phyloP scores from a whole-genome alignment of 1,140 invertebrate genomes.

The Bombyx mandarina region DNA sequence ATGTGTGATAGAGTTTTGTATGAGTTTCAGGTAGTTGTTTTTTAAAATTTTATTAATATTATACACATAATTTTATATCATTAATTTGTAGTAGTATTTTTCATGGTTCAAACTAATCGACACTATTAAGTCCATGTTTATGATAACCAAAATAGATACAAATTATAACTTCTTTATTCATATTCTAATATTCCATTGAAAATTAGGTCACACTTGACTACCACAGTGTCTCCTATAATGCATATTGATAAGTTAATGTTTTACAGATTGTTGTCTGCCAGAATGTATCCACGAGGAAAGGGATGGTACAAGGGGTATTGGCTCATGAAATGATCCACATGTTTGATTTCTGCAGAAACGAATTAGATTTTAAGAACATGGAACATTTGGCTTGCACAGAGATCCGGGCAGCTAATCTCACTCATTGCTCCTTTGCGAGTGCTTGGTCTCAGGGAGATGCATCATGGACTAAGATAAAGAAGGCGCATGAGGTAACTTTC shows the following conservation, averaged over 20 bases:
- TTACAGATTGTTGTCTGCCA: conserved; percentile 91
- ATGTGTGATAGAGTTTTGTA: no score
- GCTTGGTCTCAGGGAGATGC: conserved; percentile 84
- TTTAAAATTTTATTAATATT: no score
- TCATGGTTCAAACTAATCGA: no score
- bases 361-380: conserved; percentile 91
- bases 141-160: no score
- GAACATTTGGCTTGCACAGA: conserved; percentile 97
- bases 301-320: conserved; percentile 83
- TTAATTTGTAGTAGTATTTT: no score
- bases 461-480: conserved; percentile 79
- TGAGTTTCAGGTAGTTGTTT: no score
- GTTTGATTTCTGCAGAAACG: conserved; percentile 94
- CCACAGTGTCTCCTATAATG: no score
- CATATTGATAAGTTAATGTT: conserved; percentile 5
- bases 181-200: no score
- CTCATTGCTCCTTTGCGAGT: conserved; percentile 91
- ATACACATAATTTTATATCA: no score
- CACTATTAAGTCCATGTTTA: no score
- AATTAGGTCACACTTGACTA: no score
- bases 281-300: conserved; percentile 79
- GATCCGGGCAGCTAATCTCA: conserved; percentile 91
- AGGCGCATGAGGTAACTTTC: conserved; percentile 57
- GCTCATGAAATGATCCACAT: conserved; percentile 97
- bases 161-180: no score